These are phyloP conservation scores for Diploptera punctata DNA, from an alignment of 2,888 invertebrate species.

Conservation along the genomic window DNA sequence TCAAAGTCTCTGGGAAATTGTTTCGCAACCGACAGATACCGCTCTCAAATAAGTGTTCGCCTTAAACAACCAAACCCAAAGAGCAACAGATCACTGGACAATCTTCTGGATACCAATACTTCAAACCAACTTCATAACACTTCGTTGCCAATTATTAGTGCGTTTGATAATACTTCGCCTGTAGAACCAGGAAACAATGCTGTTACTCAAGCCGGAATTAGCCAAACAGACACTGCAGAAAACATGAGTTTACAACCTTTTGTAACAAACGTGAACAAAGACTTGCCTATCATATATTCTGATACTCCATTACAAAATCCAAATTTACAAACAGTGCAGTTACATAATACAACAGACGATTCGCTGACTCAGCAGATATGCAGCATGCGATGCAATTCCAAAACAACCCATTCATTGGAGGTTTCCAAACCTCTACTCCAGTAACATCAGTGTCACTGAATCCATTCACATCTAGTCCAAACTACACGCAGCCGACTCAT, in stretches of 20 bases:
- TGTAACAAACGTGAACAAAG: no score
- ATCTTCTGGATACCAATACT: background rate
- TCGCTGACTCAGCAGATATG: background rate
- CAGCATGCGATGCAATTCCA: background rate
- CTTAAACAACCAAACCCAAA: slow-evolving; percentile 46
- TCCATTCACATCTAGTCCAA: background rate
- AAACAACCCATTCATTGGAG: slow-evolving; percentile 1
- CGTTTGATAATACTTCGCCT: background rate
- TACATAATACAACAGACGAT: background rate
- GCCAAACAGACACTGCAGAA: no score
- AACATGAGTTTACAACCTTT: no score
- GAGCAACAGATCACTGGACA: background rate
- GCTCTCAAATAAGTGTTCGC: slow-evolving; percentile 53
- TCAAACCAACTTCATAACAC: background rate
- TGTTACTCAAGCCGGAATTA: no score
- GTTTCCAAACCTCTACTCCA: background rate
- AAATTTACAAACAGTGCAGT: no score
- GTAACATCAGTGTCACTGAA: background rate
- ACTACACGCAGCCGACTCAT: background rate
- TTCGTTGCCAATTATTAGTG: background rate
- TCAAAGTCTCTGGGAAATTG: slow-evolving; percentile 21
- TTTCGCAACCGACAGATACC: slow-evolving; percentile 50
- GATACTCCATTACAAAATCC: no score
- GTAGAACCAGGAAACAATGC: no score
- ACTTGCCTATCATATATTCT: no score